Conservation (phyloP, 2,113 vertebrate genomes). For the Chaetorhynchus papuensis region DNA sequence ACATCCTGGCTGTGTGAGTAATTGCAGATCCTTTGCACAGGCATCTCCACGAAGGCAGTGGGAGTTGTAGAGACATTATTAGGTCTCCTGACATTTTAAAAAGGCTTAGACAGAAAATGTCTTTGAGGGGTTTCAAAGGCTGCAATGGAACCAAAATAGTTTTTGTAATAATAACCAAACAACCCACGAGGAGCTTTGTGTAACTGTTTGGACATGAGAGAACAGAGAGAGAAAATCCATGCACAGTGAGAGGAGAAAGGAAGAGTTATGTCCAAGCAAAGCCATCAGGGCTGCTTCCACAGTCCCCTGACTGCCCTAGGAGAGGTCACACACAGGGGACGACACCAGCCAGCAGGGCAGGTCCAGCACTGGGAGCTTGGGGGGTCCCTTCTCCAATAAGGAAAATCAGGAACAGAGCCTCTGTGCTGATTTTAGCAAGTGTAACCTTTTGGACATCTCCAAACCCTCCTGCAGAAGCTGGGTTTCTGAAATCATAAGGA, state of each 20-base stretch:
- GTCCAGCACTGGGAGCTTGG: neutral
- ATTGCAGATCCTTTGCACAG: neutral
- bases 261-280: neutral
- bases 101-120: neutral
- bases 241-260: neutral
- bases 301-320: neutral
- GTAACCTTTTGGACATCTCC: neutral
- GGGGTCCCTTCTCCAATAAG: fast-evolving
- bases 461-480: neutral
- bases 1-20: neutral
- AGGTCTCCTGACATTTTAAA: conserved; percentile 17
- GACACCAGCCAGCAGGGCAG: neutral
- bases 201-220: neutral
- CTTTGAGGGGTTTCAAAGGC: neutral
- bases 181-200: neutral
- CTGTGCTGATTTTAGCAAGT: neutral
- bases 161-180: neutral
- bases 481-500: neutral
- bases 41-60: neutral
- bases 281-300: neutral
- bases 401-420: neutral
- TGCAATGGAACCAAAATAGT: neutral
- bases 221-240: neutral
- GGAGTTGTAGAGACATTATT: conserved; percentile 13
- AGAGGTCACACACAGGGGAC: neutral